Base-by-base conservation (phyloP, 2,113 vertebrate genomes). In the Delphinapterus leucas region DNA sequence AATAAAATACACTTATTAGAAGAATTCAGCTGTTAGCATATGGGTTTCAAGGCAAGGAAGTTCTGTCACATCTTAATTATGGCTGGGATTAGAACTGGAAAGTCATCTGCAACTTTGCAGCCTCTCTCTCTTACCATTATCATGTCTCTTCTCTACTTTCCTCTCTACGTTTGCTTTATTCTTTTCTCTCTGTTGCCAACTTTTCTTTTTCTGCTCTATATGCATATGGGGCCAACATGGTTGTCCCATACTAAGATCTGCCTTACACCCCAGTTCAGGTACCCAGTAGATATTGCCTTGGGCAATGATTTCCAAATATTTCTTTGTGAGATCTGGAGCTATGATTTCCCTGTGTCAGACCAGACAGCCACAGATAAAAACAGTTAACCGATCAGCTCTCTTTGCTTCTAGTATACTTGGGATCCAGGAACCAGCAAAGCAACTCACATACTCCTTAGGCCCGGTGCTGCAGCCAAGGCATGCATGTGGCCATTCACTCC, bases 401-500 rank as follows among this genome's bases (percentile, higher is more conserved):
- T 1, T 26, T 41, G 7, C 7, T 38, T 5, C 36, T n/a, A 31
- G 7, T 5, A 53, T 65, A 44, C 33, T 23, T 60, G 31, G 31
- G 1, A 3, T n/a, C 4, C 21, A 23, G 6, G 2, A 12, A 60
- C 12, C 25, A 74, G 8, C 11, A 33, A 14, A 23, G 68, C 6
- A 67, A 1, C 44, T 11, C 5, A 49, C 25, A 10, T 47, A 38
- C 5, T 38, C 3, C 11, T 47, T 11, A 21, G 33, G 7, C 8
- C 14, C 4, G 20, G 10, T 17, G 17, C 20, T 73, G 12, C 21
- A 70, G 17, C 23, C 15, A 33, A 13, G 11, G 31, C 8, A 20
- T 17, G 6, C 23, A 60, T 33, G 3, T 0, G 7, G 5, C 28
- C 38, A 18, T n/a, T 26, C 10, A 28, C 2, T 14, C 23, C 14